A percentile compares a stretch with the other conserved stretches of the same genome.
phyloP scores from a whole-genome alignment of 2,888 invertebrate species.

The Leptarthrus brevirostris region DNA sequence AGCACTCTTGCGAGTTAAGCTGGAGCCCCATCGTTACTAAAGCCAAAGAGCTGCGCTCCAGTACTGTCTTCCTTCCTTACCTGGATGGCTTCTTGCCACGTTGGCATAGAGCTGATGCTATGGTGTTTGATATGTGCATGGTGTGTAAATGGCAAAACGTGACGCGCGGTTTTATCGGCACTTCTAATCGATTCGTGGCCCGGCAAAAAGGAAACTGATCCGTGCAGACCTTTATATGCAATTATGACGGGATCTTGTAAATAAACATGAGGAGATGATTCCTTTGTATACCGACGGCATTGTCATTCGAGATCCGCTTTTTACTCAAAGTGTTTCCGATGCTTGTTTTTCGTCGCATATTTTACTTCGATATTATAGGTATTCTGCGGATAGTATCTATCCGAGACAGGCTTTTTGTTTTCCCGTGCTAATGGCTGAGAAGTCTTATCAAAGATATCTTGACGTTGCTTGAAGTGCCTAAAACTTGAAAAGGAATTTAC shows the following conservation, averaged over 20 bases:
- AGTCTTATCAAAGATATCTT: too few species aligned
- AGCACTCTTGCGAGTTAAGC: not conserved
- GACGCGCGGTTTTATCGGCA: constrained; percentile 48
- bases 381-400: too few species aligned
- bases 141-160: constrained; percentile 50
- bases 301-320: not conserved
- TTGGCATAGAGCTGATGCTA: not conserved
- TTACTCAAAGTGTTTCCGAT: constrained; percentile 10
- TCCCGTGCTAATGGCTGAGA: too few species aligned
- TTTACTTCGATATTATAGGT: not conserved
- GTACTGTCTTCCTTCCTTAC: not conserved
- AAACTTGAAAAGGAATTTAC: too few species aligned
- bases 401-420: too few species aligned
- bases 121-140: constrained; percentile 37
- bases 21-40: not conserved
- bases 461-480: too few species aligned
- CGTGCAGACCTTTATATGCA: constrained; percentile 38
- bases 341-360: not conserved
- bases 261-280: constrained; percentile 41
- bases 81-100: not conserved
- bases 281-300: not conserved
- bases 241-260: constrained; percentile 45
- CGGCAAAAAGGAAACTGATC: constrained; percentile 28
- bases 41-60: not conserved
- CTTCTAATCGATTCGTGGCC: constrained; percentile 45